Percentiles rank a stretch among this genome's conserved stretches.
phyloP scores from a whole-genome alignment of 2,797 vertebrate species.

The Malurus splendens region DNA sequence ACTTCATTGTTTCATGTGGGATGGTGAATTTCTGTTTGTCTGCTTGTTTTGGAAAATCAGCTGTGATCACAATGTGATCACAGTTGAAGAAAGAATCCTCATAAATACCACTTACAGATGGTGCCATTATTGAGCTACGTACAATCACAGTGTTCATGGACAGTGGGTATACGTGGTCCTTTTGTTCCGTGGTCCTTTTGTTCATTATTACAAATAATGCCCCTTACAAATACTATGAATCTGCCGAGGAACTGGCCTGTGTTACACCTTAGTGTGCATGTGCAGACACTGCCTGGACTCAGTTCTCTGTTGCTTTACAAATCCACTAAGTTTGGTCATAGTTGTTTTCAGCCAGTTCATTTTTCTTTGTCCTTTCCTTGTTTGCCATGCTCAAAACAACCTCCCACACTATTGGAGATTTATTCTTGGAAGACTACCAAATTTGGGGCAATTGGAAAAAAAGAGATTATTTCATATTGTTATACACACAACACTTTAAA shows the following conservation, averaged over 20 bases:
- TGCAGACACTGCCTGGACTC: background rate
- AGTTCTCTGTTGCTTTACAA: background rate
- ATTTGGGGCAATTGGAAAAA: background rate
- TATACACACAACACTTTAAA: rapidly evolving
- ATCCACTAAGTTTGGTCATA: background rate
- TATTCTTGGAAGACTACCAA: background rate
- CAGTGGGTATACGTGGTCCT: background rate
- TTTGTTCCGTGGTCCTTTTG: background rate
- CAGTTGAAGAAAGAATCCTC: background rate
- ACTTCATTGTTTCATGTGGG: background rate
- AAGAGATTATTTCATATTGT: background rate
- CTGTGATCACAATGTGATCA: too few species aligned
- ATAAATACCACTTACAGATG: background rate
- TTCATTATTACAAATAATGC: background rate
- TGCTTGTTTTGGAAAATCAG: background rate
- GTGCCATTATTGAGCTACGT: background rate
- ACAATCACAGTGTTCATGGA: background rate
- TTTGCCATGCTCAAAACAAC: background rate
- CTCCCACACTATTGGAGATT: background rate
- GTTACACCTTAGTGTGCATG: too few species aligned
- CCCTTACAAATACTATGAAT: rapidly evolving
- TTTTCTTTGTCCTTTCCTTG: background rate
- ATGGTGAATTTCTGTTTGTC: background rate
- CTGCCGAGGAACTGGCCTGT: rapidly evolving
- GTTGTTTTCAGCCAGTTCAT: background rate